Evolutionary conservation across 2,797 vertebrate genomes (phyloP), one percentile per base, ranked within the genome.

Genomic region (Mormyrus proboscirostris): DNA sequence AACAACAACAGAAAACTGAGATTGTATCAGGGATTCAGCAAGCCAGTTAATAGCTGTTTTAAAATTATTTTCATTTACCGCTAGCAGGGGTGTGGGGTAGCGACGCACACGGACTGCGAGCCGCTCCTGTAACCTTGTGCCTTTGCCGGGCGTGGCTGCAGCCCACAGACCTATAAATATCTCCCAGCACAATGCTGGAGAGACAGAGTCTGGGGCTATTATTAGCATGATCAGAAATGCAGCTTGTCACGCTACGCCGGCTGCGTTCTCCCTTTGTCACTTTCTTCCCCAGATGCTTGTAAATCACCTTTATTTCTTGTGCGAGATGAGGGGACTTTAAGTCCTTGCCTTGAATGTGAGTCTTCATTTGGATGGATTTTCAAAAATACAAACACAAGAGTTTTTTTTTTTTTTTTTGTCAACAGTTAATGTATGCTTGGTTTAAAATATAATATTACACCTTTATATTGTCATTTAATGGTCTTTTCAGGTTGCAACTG

Each of bases 151-250:
- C 91, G 84, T 16, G 76, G 69, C 90, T 91, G 89, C 90, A 88
- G 88, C 62, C 82, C 82, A 89, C 82, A 90, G 89, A 51, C 87
- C 91, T 92, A 92, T 93, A 93, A 92, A 93, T 93, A 93, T 91
- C 91, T 88, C 57, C 88, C 69, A 87, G 79, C 50, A 86, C 69
- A 79, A 88, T 57, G 90, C 86, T 89, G 88, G 73, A 55, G 88
- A 65, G 88, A 87, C 87, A 22, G 89, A 59, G 53, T 16, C 90
- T 29, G 73, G 88, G 62, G 91, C 91, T 93, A 93, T 91, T 91
- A 91, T 92, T 93, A 93, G 91, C 89, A 82, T 50, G 57, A 88
- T 90, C 90, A 89, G 92, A 92, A 90, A 89, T 89, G 91, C 91
- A 92, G 90, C 87, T 89, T 89, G 90, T 92, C 89, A 90, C 90